Conservation (phyloP, 2,797 vertebrate species). For the Avahi laniger region DNA sequence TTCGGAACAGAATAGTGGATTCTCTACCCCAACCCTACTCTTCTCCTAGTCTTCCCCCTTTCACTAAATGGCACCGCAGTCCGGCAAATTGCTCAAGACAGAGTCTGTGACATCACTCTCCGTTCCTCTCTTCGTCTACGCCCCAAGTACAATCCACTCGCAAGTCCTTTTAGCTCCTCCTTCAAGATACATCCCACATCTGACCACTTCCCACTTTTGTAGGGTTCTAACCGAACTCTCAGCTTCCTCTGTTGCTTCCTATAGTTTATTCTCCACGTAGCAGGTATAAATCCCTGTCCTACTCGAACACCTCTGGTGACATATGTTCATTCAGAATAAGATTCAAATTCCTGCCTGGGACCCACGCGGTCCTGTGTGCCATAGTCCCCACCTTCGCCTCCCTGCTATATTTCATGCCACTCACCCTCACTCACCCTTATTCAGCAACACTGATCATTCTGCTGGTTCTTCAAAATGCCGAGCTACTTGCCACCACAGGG, state of each 20-base stretch:
- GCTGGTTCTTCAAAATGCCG: neutral
- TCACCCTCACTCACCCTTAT: neutral
- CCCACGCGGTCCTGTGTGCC: accelerated
- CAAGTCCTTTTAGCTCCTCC: neutral
- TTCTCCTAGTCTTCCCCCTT: neutral
- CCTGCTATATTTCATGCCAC: neutral
- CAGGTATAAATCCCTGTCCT: neutral
- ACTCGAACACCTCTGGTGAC: neutral
- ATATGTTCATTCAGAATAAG: neutral
- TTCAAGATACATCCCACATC: neutral
- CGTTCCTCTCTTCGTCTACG: neutral
- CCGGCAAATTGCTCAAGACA: neutral
- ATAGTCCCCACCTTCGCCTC: neutral
- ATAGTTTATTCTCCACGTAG: neutral
- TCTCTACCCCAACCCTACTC: neutral
- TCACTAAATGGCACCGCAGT: neutral
- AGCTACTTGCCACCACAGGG: neutral
- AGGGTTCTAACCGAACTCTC: neutral
- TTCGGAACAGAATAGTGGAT: neutral
- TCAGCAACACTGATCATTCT: neutral
- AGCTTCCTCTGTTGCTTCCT: neutral
- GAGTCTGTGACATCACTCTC: neutral
- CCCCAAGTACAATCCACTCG: neutral
- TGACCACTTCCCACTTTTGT: neutral
- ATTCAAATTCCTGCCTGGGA: neutral